Base-by-base conservation (phyloP, 1,140 invertebrate genomes). In the Hylaeus volcanicus region DNA sequence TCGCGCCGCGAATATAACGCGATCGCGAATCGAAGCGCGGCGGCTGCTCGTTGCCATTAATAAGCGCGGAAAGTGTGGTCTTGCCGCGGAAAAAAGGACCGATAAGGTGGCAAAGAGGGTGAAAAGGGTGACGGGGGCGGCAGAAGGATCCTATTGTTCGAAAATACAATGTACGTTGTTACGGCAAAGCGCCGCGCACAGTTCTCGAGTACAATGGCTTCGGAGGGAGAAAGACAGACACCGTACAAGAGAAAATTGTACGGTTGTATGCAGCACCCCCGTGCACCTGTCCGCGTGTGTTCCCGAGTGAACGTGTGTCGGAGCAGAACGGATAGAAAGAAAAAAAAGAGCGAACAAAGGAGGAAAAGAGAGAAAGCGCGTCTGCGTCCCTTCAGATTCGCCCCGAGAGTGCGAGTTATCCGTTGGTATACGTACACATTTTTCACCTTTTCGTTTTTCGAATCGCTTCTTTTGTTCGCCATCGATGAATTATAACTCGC, bases 91-190 rank as follows among this genome's bases (percentile, higher is more conserved):
- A 89, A 87, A 88, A 88, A 84, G 74, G 58, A 74, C 77, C 86
- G 88, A 91, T 89, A 89, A 88, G 89, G 81, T 56, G 76, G 74
- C 45, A 53, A 69, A 71, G 60, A 72, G 61, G 69, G 60, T 43
- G 64, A 58, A 55, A 64, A 8, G 66, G 72, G 65, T 11, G 73
- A 45, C 55, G 78, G 55, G 12, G 71, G 61, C 41, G 65, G 75
- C 63, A 73, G 80, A 79, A 86, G 82, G 78, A 77, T 74, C 78
- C 87, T 70, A 91, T 91, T 91, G 90, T 92, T 91, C 87, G 83
- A 75, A 86, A 84, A 85, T 89, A 89, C 86, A 91, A 90, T 90
- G 84, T 90, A 90, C 87, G 83, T 89, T 89, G 88, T 90, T 90
- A 86, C 73, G 81, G 74, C 74, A 88, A 85, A 86, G 86, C 85